Evolutionary conservation across 64 coral and sea anemone genomes (phyloP).

Genomic region (Anthopleura sola): DNA sequence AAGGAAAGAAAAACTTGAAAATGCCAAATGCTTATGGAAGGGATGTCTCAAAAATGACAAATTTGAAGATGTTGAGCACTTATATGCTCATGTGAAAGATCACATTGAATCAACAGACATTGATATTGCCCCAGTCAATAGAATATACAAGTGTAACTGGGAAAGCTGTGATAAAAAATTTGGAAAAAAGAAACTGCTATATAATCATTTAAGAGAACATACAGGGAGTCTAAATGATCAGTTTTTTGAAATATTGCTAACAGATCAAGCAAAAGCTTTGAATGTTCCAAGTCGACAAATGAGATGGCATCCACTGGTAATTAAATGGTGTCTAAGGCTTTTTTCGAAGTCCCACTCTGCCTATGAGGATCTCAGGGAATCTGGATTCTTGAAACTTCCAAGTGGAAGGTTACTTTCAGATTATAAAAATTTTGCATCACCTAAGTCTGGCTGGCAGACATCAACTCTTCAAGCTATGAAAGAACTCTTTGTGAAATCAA

Average conservation of each 20-base stretch:
- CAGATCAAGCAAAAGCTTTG: too few relatives aligned
- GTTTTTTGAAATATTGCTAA: too few relatives aligned
- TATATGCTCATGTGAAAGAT: conserved; percentile 44
- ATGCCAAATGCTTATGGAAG: conserved; percentile 41
- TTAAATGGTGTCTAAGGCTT: too few relatives aligned
- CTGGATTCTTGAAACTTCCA: too few relatives aligned
- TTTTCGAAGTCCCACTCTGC: too few relatives aligned
- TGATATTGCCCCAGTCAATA: conserved; percentile 36
- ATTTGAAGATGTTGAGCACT: conserved; percentile 55
- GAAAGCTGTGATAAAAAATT: conserved; percentile 43
- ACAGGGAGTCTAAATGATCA: conserved; percentile 36
- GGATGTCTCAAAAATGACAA: conserved; percentile 12
- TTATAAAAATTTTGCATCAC: too few relatives aligned
- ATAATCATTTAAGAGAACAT: conserved; percentile 68
- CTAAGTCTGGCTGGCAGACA: too few relatives aligned
- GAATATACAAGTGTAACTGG: conserved; percentile 35
- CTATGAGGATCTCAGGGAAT: too few relatives aligned
- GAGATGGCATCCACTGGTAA: conserved; percentile 52
- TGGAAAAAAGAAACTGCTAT: conserved; percentile 40
- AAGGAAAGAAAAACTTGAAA: conserved; percentile 26
- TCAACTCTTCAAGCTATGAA: too few relatives aligned
- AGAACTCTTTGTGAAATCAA: too few relatives aligned
- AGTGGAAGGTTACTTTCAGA: too few relatives aligned
- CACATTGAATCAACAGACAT: conserved; percentile 46
- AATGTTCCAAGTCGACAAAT: too few relatives aligned